Conservation (phyloP, 1,140 invertebrate species). For the Cotesia typhae region DNA sequence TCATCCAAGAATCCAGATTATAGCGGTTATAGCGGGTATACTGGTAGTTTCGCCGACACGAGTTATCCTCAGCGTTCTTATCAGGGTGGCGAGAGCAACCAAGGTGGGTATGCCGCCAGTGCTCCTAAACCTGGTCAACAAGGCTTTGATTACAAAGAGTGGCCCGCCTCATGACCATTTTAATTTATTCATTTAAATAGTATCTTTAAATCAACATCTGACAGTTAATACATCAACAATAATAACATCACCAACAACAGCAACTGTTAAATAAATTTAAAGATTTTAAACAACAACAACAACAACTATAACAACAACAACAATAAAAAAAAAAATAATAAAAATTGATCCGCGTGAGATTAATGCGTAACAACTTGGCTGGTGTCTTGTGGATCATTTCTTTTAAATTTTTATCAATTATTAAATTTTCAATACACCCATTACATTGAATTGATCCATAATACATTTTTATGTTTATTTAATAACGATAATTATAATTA, state of each 20-base stretch:
- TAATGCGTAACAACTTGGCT: too few relatives aligned
- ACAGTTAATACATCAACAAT: slow-evolving; percentile 47
- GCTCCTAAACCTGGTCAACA: slow-evolving; percentile 67
- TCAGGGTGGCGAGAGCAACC: slow-evolving; percentile 65
- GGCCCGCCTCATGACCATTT: slow-evolving; percentile 71
- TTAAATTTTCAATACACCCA: too few relatives aligned
- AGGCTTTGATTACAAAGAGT: slow-evolving; percentile 71
- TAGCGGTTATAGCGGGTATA: slow-evolving; percentile 65
- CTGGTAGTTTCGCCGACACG: slow-evolving; percentile 64
- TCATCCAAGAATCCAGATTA: slow-evolving; percentile 64
- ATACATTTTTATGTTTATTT: slow-evolving; percentile 8
- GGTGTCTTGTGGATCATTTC: neutral
- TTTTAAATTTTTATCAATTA: neutral
- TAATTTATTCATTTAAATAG: slow-evolving; percentile 60
- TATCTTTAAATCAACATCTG: slow-evolving; percentile 49
- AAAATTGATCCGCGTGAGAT: slow-evolving; percentile 2
- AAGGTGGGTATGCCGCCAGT: slow-evolving; percentile 69
- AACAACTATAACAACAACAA: neutral
- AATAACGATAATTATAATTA: neutral
- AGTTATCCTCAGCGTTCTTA: slow-evolving; percentile 65
- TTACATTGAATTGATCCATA: neutral
- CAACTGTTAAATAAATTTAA: neutral
- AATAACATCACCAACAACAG: slow-evolving; percentile 34
- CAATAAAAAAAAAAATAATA: slow-evolving; percentile 42
- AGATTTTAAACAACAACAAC: too few relatives aligned